These are phyloP conservation scores for Peromyscus leucopus DNA, from an alignment of 2,113 vertebrate species.

Conservation along the genomic window DNA sequence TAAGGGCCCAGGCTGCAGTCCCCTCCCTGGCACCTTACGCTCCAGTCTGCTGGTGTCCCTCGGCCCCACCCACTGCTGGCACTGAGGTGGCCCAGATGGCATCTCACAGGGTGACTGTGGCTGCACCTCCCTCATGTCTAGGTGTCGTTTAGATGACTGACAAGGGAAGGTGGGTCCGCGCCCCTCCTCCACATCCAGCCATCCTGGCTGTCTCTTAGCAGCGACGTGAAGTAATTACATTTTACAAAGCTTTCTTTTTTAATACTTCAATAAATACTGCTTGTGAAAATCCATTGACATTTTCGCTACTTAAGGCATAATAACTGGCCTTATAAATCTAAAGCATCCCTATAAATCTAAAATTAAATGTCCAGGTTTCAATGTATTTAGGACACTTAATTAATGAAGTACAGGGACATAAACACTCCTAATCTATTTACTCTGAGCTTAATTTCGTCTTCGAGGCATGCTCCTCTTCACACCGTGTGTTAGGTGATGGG, in stretches of 20 bases:
- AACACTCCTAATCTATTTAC: constrained; percentile 72
- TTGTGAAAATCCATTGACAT: constrained; percentile 77
- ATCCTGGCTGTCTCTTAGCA: not conserved
- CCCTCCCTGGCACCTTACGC: not conserved
- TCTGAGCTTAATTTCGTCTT: constrained; percentile 39
- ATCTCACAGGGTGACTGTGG: not conserved
- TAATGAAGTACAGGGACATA: constrained; percentile 70
- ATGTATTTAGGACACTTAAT: constrained; percentile 75
- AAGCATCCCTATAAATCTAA: constrained; percentile 80
- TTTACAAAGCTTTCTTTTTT: constrained; percentile 70
- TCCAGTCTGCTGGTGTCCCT: not conserved
- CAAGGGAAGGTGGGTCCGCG: not conserved
- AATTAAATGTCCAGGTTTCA: constrained; percentile 75
- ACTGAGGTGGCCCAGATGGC: not conserved
- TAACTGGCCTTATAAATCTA: constrained; percentile 80
- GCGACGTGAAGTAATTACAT: constrained; percentile 36
- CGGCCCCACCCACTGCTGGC: not conserved
- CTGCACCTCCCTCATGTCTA: not conserved
- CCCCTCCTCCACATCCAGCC: not conserved
- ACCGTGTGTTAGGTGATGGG: not conserved
- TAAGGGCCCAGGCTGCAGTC: not conserved
- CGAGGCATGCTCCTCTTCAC: not conserved
- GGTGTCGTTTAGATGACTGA: not conserved
- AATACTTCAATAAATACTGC: constrained; percentile 76
- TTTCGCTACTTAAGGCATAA: constrained; percentile 73